Base-by-base conservation (phyloP, 2,113 vertebrate species). In the Psephotus haematonotus region DNA sequence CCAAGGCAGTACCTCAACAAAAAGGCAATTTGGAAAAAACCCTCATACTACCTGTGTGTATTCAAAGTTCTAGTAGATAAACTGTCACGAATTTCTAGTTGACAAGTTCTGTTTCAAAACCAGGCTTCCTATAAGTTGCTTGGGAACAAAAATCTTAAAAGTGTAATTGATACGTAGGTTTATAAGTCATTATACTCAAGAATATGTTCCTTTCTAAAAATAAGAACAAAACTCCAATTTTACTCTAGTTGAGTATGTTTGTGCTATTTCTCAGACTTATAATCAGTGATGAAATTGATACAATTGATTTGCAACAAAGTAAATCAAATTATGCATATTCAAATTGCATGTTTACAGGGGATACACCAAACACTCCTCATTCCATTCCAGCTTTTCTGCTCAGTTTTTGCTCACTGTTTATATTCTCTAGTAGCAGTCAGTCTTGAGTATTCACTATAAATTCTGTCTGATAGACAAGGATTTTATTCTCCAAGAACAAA, bases 21-120 rank as follows among this genome's bases (percentile, higher is more conserved):
- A 76, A 91, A 95, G 80, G 13, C 60, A 55, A n/a, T 83, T 89
- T 47, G 35, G 35, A 76, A 94, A 92, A 91, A 80, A 70, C 71
- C 39, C 74, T 49, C 14, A 25, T 62, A 44, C 17, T 71, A 24
- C 64, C 62, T 87, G 64, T 70, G 55, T 84, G 25, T 57, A 82
- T 41, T 90, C 33, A 33, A 60, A 82, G 33, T 43, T 88, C 33
- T 41, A 62, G 49, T 47, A 79, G 60, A 94, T 72, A 62, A 89
- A 92, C 27, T 86, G 87, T 84, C 24, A 53, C 13, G 25, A 83
- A 41, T 77, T 88, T 8, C 27, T 47, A 70, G n/a, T 63, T 83
- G 86, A 50, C 35, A 82, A 87, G 24, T 86, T 83, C 20, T 25
- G 70, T 60, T 95, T 41, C 9, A 62, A 49, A 68, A 83, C 37